These are phyloP conservation scores for Gisinianus flammeolus DNA, from an alignment of 2,888 invertebrate species.

Conservation along the genomic window DNA sequence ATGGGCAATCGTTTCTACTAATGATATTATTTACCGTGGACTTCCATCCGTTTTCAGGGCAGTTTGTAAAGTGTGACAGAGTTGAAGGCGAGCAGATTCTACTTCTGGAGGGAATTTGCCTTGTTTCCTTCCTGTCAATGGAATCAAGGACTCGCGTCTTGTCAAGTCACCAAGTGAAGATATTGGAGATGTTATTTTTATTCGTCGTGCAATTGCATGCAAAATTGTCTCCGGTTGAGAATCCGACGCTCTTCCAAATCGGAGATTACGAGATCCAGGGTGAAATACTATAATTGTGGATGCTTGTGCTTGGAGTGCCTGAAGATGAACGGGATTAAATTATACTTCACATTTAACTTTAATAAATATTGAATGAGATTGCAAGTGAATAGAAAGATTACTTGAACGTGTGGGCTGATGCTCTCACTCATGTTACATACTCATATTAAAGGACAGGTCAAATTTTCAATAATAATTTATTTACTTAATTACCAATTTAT, in stretches of 20 bases:
- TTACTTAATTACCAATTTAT: no score
- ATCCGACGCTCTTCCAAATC: slow-evolving; percentile 91
- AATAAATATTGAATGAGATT: not conserved
- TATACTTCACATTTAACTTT: not conserved
- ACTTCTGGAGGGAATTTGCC: slow-evolving; percentile 68
- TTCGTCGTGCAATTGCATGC: slow-evolving; percentile 81
- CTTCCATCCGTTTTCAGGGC: slow-evolving; percentile 83
- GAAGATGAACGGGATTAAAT: slow-evolving; percentile 10
- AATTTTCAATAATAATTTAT: no score
- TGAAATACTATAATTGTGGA: slow-evolving; percentile 87
- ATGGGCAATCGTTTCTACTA: no score
- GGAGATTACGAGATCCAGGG: slow-evolving; percentile 86
- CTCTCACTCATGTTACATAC: not conserved
- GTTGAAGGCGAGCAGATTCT: slow-evolving; percentile 81
- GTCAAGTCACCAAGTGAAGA: slow-evolving; percentile 43
- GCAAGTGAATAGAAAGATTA: not conserved
- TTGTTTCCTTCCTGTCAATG: slow-evolving; percentile 42
- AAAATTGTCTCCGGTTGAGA: slow-evolving; percentile 81
- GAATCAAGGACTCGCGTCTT: slow-evolving; percentile 55
- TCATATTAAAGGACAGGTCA: no score
- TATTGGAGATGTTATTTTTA: slow-evolving; percentile 57
- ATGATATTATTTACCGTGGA: slow-evolving; percentile 60
- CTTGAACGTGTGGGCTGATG: not conserved
- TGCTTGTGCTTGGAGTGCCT: no score
- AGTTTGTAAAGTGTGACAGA: slow-evolving; percentile 84